A percentile compares a stretch with the other conserved stretches of the same genome.
Conservation (phyloP, 2,888 invertebrate genomes). For the Sinopyrophorus schimmeli region DNA sequence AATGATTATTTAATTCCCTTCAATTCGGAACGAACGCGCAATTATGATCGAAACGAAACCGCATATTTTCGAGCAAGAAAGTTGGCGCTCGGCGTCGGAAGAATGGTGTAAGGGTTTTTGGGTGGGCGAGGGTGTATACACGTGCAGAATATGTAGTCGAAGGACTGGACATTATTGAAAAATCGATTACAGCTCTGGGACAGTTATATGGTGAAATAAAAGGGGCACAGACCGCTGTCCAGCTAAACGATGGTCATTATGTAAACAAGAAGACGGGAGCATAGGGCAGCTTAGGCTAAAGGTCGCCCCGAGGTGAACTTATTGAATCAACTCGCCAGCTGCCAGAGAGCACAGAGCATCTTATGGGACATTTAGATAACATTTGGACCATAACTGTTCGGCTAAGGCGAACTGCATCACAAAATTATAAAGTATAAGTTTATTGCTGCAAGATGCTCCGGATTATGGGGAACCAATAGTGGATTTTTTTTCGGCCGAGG, state of each 20-base stretch:
- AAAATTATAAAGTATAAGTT: slow-evolving; percentile 23
- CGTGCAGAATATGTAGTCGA: slow-evolving; percentile 32
- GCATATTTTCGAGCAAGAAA: too few species aligned
- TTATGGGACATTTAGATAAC: slow-evolving; percentile 32
- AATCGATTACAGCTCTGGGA: slow-evolving; percentile 51
- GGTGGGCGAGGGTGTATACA: slow-evolving; percentile 24
- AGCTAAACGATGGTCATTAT: slow-evolving; percentile 54
- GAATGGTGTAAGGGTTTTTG: too few species aligned
- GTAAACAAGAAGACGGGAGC: slow-evolving; percentile 53
- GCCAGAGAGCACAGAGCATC: slow-evolving; percentile 31
- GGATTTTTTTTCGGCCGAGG: too few species aligned
- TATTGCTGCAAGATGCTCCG: slow-evolving; percentile 8
- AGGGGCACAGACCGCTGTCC: slow-evolving; percentile 49
- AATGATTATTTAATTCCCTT: too few species aligned
- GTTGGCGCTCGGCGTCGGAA: too few species aligned
- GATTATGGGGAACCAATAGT: neutral
- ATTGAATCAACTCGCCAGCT: slow-evolving; percentile 48
- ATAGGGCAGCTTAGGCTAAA: slow-evolving; percentile 40
- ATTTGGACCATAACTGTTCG: slow-evolving; percentile 24
- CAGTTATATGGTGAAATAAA: slow-evolving; percentile 51
- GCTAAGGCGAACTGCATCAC: slow-evolving; percentile 11
- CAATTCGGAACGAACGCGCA: too few species aligned
- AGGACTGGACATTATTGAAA: slow-evolving; percentile 48
- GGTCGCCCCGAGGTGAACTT: slow-evolving; percentile 45
- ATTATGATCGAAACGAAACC: too few species aligned